These are phyloP conservation scores for Macrotis lagotis DNA, from an alignment of 2,113 vertebrate genomes.

Conservation along the genomic window DNA sequence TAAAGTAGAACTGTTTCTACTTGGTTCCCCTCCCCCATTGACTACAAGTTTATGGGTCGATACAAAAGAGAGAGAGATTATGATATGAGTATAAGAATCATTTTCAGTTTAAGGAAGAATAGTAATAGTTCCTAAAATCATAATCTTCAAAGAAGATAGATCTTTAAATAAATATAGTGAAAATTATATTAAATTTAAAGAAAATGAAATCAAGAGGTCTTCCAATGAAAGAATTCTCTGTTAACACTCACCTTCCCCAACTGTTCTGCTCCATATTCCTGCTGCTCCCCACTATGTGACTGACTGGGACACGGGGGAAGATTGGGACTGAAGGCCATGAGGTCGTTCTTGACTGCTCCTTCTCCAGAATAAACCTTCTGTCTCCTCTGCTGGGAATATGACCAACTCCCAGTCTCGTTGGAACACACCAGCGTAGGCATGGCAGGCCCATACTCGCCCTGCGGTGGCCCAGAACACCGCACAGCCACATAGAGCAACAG, in stretches of 20 bases:
- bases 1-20: background rate
- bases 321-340: constrained; percentile 84
- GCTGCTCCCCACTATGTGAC: background rate
- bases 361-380: constrained; percentile 75
- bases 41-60: background rate
- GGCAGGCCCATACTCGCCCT: background rate
- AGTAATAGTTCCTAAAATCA: background rate
- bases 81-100: background rate
- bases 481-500: constrained; percentile 48
- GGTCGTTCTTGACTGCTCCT: constrained; percentile 69
- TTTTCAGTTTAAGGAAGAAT: background rate
- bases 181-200: background rate
- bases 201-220: background rate
- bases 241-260: constrained; percentile 65
- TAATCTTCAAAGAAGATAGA: background rate
- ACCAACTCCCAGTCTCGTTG: constrained; percentile 68
- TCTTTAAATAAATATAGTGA: background rate
- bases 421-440: constrained; percentile 69
- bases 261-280: constrained; percentile 17
- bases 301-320: constrained; percentile 46
- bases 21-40: background rate
- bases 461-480: constrained; percentile 29
- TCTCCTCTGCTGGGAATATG: constrained; percentile 67
- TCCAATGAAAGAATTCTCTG: background rate
- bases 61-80: background rate